A percentile compares a stretch with the other conserved stretches of the same genome.
Evolutionary conservation across 2,113 vertebrate genomes (phyloP).

Genomic region (Heteronetta atricapilla): DNA sequence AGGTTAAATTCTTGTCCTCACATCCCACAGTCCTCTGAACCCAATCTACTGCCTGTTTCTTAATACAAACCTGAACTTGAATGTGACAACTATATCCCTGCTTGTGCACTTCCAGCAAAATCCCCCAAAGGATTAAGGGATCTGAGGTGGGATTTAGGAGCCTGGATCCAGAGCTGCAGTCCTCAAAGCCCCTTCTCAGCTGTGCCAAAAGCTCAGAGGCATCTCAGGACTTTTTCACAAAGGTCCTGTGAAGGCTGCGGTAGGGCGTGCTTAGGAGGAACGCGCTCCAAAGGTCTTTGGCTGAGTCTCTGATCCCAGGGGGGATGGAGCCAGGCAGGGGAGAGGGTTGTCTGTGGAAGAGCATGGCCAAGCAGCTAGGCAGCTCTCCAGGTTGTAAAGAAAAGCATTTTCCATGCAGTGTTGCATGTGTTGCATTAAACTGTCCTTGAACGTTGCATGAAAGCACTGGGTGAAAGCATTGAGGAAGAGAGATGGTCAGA

Average conservation of each 20-base stretch:
- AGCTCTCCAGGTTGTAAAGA: neutral
- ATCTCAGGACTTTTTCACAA: neutral
- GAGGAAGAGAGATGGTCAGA: neutral
- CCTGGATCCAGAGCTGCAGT: neutral
- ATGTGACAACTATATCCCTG: neutral
- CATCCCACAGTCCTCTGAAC: neutral
- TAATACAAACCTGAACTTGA: neutral
- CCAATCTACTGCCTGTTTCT: neutral
- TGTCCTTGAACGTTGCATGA: neutral
- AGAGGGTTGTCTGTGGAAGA: neutral
- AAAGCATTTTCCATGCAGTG: neutral
- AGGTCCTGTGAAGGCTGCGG: neutral
- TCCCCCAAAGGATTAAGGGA: neutral
- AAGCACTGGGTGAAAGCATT: neutral
- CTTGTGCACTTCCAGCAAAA: neutral
- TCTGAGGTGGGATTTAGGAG: neutral
- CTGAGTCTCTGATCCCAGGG: neutral
- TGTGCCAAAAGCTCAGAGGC: neutral
- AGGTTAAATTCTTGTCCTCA: neutral
- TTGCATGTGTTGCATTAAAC: neutral
- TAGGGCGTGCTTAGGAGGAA: accelerated
- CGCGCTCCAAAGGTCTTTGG: neutral
- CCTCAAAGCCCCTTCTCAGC: neutral
- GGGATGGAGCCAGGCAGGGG: neutral
- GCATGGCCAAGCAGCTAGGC: neutral